phyloP scores from a whole-genome alignment of 2,113 vertebrate genomes.

The Paedocypris sp. region DNA sequence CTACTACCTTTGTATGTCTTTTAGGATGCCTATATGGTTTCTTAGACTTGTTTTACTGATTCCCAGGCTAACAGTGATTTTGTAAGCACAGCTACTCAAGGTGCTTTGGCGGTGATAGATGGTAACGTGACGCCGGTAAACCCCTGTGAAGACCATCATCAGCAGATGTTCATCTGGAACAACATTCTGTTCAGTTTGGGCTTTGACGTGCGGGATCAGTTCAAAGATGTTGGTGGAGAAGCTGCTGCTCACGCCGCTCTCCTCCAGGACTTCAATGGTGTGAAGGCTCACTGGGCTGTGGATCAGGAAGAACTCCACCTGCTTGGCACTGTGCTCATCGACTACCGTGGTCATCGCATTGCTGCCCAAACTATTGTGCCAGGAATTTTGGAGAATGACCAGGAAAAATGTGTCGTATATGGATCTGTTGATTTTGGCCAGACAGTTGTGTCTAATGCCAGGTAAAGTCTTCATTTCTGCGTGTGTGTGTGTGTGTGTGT shows the following conservation, averaged over 20 bases:
- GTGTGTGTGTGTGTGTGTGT: background rate
- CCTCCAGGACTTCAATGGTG: slow-evolving; percentile 79
- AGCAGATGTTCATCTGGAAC: slow-evolving; percentile 98
- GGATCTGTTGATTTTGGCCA: slow-evolving; percentile 92
- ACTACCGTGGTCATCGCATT: slow-evolving; percentile 86
- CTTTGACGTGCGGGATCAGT: slow-evolving; percentile 84
- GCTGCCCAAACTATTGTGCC: slow-evolving; percentile 88
- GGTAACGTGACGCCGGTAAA: slow-evolving; percentile 93
- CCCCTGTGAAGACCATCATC: slow-evolving; percentile 79
- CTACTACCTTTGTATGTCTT: too few relatives aligned
- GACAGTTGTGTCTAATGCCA: slow-evolving; percentile 76
- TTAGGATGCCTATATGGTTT: too few relatives aligned
- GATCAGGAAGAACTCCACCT: slow-evolving; percentile 85
- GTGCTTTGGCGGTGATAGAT: slow-evolving; percentile 83
- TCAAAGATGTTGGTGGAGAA: slow-evolving; percentile 81
- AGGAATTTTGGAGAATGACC: slow-evolving; percentile 84
- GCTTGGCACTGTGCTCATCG: slow-evolving; percentile 81
- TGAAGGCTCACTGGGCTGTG: slow-evolving; percentile 76
- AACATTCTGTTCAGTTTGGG: slow-evolving; percentile 94
- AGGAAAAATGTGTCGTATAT: slow-evolving; percentile 86
- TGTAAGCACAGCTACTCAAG: slow-evolving; percentile 75
- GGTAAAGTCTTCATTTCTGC: slow-evolving; percentile 48
- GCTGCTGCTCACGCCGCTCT: slow-evolving; percentile 81
- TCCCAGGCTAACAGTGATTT: slow-evolving; percentile 87
- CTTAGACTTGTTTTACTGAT: too few relatives aligned